Conservation (phyloP, 2,113 vertebrate species). For the Centrocercus urophasianus region DNA sequence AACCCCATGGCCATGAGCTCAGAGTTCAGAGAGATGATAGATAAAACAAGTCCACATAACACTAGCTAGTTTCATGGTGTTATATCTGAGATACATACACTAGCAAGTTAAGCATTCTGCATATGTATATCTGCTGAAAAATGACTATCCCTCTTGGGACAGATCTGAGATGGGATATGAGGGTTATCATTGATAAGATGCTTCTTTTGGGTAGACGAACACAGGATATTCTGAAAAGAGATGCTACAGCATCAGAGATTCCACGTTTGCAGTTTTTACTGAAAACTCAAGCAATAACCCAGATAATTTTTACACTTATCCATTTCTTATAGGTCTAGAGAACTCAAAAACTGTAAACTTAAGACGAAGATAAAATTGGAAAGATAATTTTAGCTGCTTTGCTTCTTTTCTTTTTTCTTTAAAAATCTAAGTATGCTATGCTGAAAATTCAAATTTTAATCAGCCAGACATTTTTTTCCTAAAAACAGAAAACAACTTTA, state of each 20-base stretch:
- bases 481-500: not conserved
- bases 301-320: not conserved
- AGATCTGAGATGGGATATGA: not conserved
- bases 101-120: not conserved
- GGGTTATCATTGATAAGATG: not conserved
- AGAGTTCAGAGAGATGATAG: not conserved
- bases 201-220: not conserved
- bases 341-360: not conserved
- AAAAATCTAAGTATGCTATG: not conserved
- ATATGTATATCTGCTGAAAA: not conserved
- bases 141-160: not conserved
- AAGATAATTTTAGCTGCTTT: not conserved
- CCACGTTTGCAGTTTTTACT: not conserved
- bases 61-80: not conserved
- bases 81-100: not conserved
- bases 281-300: not conserved
- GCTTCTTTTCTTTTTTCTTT: not conserved
- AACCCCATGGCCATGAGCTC: not conserved
- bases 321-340: not conserved
- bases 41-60: not conserved
- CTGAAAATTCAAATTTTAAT: not conserved
- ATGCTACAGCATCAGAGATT: not conserved
- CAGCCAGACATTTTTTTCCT: not conserved
- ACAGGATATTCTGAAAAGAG: not conserved
- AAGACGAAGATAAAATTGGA: not conserved